Conservation (phyloP, 2,888 invertebrate genomes). For the Lomographa bimaculata region DNA sequence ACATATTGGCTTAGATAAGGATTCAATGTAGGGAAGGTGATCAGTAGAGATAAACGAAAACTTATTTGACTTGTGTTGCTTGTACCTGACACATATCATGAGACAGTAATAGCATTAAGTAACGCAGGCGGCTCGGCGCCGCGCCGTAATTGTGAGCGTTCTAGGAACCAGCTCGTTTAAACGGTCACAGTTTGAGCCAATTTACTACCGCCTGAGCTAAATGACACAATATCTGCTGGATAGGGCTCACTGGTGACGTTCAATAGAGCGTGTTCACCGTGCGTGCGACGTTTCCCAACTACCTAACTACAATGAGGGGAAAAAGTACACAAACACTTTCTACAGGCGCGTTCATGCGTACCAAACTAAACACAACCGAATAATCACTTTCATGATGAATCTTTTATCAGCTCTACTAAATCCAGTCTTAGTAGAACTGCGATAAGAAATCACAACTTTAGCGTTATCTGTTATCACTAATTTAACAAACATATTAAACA, state of each 20-base stretch:
- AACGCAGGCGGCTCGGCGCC: too few relatives aligned
- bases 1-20: slow-evolving; percentile 8
- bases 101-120: too few relatives aligned
- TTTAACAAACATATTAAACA: too few relatives aligned
- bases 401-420: slow-evolving; percentile 3
- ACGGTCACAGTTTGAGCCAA: slow-evolving; percentile 11
- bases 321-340: slow-evolving; percentile 15
- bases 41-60: slow-evolving; percentile 7
- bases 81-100: too few relatives aligned
- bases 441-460: slow-evolving; percentile 4
- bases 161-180: too few relatives aligned
- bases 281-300: slow-evolving; percentile 17
- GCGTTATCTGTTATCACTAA: slow-evolving; percentile 5
- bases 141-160: too few relatives aligned
- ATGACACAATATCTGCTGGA: slow-evolving; percentile 1
- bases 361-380: slow-evolving; percentile 8
- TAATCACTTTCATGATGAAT: slow-evolving; percentile 7
- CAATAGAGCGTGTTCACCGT: slow-evolving; percentile 3
- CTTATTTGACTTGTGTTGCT: not conserved
- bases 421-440: too few relatives aligned
- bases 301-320: slow-evolving; percentile 18
- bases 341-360: slow-evolving; percentile 13
- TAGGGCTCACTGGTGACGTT: not conserved
- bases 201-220: slow-evolving; percentile 2
- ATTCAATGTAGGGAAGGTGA: slow-evolving; percentile 19